Evolutionary conservation across 1,140 invertebrate species (phyloP).

Genomic region (Sitophilus oryzae): DNA sequence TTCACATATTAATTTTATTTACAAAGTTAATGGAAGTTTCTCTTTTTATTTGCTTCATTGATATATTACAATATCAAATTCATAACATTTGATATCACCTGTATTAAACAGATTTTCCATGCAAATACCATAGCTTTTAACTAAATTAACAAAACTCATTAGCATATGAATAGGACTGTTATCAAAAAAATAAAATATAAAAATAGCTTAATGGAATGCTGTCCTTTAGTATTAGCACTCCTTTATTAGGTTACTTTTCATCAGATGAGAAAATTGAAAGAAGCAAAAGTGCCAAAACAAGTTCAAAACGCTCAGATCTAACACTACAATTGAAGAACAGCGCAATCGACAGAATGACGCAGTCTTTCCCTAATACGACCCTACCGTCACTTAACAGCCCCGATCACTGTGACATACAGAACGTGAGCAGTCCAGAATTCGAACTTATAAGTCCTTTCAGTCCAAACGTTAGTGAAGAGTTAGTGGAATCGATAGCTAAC

Average conservation of each 20-base stretch:
- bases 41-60: too few relatives aligned
- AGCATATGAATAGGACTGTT: neutral
- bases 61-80: too few relatives aligned
- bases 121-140: too few relatives aligned
- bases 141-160: neutral
- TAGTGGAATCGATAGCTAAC: neutral
- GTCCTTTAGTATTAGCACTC: neutral
- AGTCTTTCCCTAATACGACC: conserved; percentile 40
- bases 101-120: too few relatives aligned
- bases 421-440: conserved; percentile 54
- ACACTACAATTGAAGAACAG: conserved; percentile 49
- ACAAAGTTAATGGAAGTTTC: too few relatives aligned
- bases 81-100: too few relatives aligned
- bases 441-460: conserved; percentile 50
- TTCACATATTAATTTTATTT: neutral
- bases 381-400: conserved; percentile 43
- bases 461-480: conserved; percentile 25
- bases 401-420: conserved; percentile 45
- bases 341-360: conserved; percentile 45
- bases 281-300: conserved; percentile 35
- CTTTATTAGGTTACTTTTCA: conserved; percentile 52
- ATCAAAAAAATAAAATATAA: neutral
- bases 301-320: conserved; percentile 44
- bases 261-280: conserved; percentile 51
- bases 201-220: neutral